Percentiles rank a stretch among this genome's conserved stretches.
These are phyloP conservation scores for Onthophagus sagittarius DNA, from an alignment of 2,888 invertebrate genomes.

Conservation along the genomic window DNA sequence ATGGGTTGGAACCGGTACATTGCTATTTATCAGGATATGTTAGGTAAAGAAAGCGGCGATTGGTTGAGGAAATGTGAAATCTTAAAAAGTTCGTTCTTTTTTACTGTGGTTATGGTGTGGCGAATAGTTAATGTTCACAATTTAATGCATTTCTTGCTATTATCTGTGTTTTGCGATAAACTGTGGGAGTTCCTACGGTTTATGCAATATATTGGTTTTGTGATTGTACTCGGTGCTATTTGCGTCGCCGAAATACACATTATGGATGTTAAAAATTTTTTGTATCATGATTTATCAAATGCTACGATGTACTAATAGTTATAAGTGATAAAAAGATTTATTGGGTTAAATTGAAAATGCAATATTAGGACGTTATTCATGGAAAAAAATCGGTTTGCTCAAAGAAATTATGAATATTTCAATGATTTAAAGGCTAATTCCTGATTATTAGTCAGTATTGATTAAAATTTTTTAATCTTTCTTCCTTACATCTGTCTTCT, in stretches of 20 bases:
- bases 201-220: slow-evolving; percentile 68
- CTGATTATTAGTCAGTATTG: background rate
- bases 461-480: background rate
- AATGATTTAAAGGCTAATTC: too few relatives aligned
- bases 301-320: slow-evolving; percentile 30
- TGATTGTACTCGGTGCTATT: slow-evolving; percentile 63
- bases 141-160: slow-evolving; percentile 66
- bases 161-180: slow-evolving; percentile 79
- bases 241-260: slow-evolving; percentile 71
- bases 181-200: slow-evolving; percentile 71
- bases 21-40: slow-evolving; percentile 70
- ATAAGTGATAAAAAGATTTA: background rate
- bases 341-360: background rate
- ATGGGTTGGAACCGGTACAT: slow-evolving; percentile 83
- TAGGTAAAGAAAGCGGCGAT: slow-evolving; percentile 62
- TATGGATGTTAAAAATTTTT: slow-evolving; percentile 56
- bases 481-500: background rate
- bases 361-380: background rate
- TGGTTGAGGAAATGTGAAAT: slow-evolving; percentile 57
- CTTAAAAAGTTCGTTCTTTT: slow-evolving; percentile 71
- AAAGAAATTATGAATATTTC: too few relatives aligned
- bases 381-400: too few relatives aligned
- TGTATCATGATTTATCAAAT: slow-evolving; percentile 50
- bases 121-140: slow-evolving; percentile 76
- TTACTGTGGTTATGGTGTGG: slow-evolving; percentile 71